phyloP scores from a whole-genome alignment of 23 tunicate genomes.

The Trididemnum clinides region DNA sequence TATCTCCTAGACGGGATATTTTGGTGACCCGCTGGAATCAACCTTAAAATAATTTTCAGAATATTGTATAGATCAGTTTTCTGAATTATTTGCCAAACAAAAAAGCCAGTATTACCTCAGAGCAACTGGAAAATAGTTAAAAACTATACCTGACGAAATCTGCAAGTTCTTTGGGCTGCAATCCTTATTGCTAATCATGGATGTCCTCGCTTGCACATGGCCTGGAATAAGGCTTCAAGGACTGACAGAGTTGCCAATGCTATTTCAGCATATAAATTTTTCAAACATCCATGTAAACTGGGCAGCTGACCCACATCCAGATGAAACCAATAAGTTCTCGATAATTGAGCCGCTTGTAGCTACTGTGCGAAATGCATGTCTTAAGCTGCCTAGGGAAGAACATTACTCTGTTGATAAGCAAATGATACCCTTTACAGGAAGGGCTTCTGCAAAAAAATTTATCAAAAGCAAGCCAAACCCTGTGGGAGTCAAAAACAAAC shows the following conservation, averaged over 20 bases:
- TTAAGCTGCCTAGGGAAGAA: background rate
- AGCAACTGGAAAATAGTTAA: background rate
- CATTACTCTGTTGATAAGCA: background rate
- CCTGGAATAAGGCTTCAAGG: too few relatives aligned
- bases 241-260: too few relatives aligned
- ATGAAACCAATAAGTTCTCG: background rate
- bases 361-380: background rate
- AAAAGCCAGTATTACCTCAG: background rate
- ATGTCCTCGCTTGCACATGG: too few relatives aligned
- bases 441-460: background rate
- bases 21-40: background rate
- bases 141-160: background rate
- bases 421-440: background rate
- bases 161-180: background rate
- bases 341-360: background rate
- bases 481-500: background rate
- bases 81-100: background rate
- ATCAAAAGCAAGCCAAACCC: background rate
- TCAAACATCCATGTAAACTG: background rate
- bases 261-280: too few relatives aligned
- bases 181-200: too few relatives aligned
- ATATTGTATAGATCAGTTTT: background rate
- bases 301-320: background rate
- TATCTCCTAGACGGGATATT: too few relatives aligned
- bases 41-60: background rate